Evolutionary conservation across 2,888 invertebrate genomes (phyloP), one percentile per base, ranked within the genome.

Genomic region (Agrilus mali): DNA sequence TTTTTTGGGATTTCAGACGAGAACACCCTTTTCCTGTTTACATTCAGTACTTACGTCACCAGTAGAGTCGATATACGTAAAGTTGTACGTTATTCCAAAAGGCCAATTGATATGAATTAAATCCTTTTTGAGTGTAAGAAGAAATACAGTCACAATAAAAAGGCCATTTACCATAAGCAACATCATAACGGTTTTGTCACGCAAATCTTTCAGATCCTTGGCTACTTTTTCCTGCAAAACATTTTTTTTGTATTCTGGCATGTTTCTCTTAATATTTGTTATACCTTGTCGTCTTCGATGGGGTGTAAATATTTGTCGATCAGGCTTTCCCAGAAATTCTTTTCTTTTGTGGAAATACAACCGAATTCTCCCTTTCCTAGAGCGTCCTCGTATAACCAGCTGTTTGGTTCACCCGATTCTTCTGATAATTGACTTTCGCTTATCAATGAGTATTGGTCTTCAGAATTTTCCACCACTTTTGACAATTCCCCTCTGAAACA

Each of bases 121-220:
- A 53, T 80, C 79, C 60, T 83, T 82, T 57, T 83, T 79, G 44
- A 84, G 62, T 60, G 86, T 85, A 39, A 86, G 68, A 48, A 85
- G 67, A 55, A 85, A 78, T 1, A 86, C 78, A 43, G 83, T 75
- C 35, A 86, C 68, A 12, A 86, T 81, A 67, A 84, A 86, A 17
- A 86, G 69, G 13, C 82, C 74, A 63, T 86, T 86, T 34, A 84
- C 64, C 82, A 86, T 84, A 50, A 84, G 75, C 63, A 85, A 83
- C 38, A 74, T 76, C 55, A 80, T 76, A 4, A 79, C 75, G 45
- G 74, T 73, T 61, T 77, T 77, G 61, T 84, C 83, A 22, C 84
- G 64, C 41, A 85, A 64, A 47, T 75, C 75, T 50, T 71, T 70
- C 44, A 82, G 64, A 14, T 74, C 72, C 44, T 59, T 53, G n/a